phyloP scores from a whole-genome alignment of 2,113 vertebrate genomes.

The Eira barbara region DNA sequence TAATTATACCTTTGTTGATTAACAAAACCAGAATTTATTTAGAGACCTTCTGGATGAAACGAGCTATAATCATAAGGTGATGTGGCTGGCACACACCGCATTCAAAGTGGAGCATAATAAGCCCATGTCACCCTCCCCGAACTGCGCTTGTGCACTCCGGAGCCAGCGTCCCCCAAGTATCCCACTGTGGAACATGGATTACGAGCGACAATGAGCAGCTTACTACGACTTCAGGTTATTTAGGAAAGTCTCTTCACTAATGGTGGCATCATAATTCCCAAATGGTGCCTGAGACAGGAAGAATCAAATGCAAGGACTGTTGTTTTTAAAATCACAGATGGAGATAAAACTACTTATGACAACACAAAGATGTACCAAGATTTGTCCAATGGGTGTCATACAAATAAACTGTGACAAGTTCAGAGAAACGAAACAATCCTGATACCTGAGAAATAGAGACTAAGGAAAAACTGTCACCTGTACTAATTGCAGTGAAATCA shows the following conservation, averaged over 20 bases:
- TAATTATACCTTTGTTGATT: background rate
- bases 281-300: background rate
- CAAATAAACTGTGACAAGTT: background rate
- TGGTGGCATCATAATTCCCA: background rate
- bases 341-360: background rate
- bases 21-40: constrained; percentile 38
- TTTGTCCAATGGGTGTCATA: background rate
- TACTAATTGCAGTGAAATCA: background rate
- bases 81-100: background rate
- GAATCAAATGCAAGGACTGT: background rate
- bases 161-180: background rate
- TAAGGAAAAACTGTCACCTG: background rate
- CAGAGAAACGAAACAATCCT: background rate
- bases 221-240: background rate
- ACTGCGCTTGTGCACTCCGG: background rate
- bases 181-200: background rate
- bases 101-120: background rate
- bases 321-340: background rate
- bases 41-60: background rate
- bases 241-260: background rate
- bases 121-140: background rate
- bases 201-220: background rate
- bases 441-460: background rate
- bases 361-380: background rate
- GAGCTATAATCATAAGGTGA: background rate